Conservation (phyloP, 64 coral and sea anemone genomes). For the Orbicella faveolata region DNA sequence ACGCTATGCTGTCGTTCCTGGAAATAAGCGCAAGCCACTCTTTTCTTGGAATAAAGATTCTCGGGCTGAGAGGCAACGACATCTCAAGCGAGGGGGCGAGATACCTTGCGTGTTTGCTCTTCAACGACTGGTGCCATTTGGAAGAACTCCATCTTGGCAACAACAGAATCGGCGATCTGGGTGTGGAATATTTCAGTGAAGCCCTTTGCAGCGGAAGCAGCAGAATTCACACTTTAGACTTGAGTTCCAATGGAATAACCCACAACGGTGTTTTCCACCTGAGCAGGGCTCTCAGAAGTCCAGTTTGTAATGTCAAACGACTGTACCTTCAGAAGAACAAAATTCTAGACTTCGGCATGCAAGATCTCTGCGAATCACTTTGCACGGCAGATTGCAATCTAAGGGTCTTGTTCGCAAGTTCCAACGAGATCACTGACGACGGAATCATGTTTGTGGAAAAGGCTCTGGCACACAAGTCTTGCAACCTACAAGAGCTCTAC, state of each 20-base stretch:
- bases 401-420: slow-evolving; percentile 2
- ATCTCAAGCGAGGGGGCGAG: slow-evolving; percentile 36
- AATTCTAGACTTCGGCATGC: slow-evolving; percentile 28
- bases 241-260: slow-evolving; percentile 38
- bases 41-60: slow-evolving; percentile 29
- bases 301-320: slow-evolving; percentile 6
- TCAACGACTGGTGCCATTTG: slow-evolving; percentile 34
- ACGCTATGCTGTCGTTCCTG: slow-evolving; percentile 28
- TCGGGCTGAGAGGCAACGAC: slow-evolving; percentile 26
- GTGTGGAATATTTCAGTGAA: slow-evolving; percentile 36
- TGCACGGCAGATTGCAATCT: neutral
- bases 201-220: slow-evolving; percentile 31
- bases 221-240: slow-evolving; percentile 36
- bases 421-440: slow-evolving; percentile 39
- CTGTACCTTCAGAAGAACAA: slow-evolving; percentile 35
- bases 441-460: slow-evolving; percentile 23
- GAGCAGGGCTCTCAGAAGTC: slow-evolving; percentile 30
- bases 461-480: slow-evolving; percentile 26
- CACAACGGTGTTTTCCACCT: slow-evolving; percentile 21
- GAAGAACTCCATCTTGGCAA: slow-evolving; percentile 33
- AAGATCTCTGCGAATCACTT: slow-evolving; percentile 32
- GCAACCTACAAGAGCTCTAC: slow-evolving; percentile 16
- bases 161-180: slow-evolving; percentile 34
- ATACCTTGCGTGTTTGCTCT: slow-evolving; percentile 29
- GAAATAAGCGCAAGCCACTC: slow-evolving; percentile 27